Evolutionary conservation across 1,140 invertebrate genomes (phyloP).

Genomic region (Propsilocerus akamusi): DNA sequence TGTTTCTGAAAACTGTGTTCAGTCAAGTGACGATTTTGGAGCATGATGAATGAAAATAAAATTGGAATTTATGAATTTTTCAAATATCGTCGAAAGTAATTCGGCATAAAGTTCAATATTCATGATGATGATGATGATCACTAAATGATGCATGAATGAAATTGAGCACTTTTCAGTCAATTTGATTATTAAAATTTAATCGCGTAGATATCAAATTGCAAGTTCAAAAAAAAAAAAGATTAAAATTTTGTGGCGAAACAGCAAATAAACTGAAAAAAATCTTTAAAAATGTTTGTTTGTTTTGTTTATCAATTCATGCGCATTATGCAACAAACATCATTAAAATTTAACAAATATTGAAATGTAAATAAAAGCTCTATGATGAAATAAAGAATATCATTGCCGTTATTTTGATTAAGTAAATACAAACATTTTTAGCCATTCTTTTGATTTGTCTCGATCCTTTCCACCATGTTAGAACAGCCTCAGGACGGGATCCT

Average conservation of each 20-base stretch:
- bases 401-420: constrained; percentile 14
- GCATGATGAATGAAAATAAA: neutral
- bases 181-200: constrained; percentile 14
- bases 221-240: constrained; percentile 15
- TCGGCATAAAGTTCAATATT: constrained; percentile 68
- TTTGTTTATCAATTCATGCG: constrained; percentile 10
- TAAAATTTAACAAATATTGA: neutral
- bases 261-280: constrained; percentile 66
- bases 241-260: constrained; percentile 74
- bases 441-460: constrained; percentile 55
- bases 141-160: constrained; percentile 62
- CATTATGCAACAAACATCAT: neutral
- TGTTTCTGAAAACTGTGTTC: constrained; percentile 49
- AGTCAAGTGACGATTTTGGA: constrained; percentile 8
- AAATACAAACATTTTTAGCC: constrained; percentile 52
- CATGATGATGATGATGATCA: constrained; percentile 55
- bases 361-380: neutral
- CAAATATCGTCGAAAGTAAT: constrained; percentile 37
- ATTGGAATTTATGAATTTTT: constrained; percentile 1
- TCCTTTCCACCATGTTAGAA: constrained; percentile 75
- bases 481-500: constrained; percentile 60
- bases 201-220: neutral
- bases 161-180: constrained; percentile 66
- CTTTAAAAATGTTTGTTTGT: too few species aligned
- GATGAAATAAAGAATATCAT: constrained; percentile 10